Conservation (phyloP, 2,797 vertebrate species). For the Myotis pilosus region DNA sequence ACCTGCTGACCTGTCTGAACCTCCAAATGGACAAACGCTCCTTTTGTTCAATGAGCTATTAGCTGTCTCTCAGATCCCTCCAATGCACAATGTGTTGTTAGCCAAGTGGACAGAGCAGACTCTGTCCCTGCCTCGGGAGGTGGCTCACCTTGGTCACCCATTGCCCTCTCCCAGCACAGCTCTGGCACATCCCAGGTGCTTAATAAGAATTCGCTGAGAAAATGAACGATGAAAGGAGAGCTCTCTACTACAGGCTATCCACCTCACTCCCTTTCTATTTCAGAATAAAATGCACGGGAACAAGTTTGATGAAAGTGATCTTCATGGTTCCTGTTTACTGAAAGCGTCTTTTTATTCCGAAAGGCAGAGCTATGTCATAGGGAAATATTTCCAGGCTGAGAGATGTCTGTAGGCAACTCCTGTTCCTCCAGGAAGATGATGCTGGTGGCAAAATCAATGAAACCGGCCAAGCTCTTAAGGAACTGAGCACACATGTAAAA, state of each 20-base stretch:
- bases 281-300: neutral
- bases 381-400: neutral
- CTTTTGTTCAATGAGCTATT: neutral
- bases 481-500: neutral
- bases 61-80: neutral
- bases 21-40: neutral
- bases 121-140: neutral
- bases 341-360: neutral
- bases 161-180: rapidly evolving
- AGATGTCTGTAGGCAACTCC: neutral
- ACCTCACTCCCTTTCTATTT: neutral
- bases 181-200: neutral
- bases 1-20: neutral
- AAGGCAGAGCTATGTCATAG: neutral
- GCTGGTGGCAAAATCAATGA: neutral
- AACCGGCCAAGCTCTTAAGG: neutral
- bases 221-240: neutral
- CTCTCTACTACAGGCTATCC: neutral
- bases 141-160: no score
- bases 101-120: no score
- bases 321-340: neutral
- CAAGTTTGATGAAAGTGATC: conserved; percentile 4
- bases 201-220: neutral
- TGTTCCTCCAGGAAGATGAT: neutral
- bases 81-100: rapidly evolving